Conservation (phyloP, 2,113 vertebrate genomes). For the Tringa solitaria region DNA sequence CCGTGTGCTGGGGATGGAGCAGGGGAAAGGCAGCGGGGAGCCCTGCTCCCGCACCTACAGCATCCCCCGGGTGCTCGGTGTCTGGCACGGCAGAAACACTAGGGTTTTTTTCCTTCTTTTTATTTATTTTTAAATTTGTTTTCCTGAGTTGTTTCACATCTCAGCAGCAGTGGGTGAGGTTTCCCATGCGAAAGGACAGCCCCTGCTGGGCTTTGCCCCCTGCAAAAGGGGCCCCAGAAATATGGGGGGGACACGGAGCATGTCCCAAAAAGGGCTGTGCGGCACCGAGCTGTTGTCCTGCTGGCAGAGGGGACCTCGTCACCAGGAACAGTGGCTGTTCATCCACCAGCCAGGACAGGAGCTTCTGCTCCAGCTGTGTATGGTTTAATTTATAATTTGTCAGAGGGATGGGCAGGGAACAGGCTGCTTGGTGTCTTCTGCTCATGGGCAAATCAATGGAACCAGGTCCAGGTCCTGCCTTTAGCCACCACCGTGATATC, state of each 20-base stretch:
- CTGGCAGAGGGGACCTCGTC: neutral
- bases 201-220: neutral
- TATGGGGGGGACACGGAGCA: fast-evolving
- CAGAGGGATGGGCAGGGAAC: fast-evolving
- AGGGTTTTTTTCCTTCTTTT: fast-evolving
- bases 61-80: fast-evolving
- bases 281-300: fast-evolving
- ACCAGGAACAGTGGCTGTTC: neutral
- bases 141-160: neutral
- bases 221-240: neutral
- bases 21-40: neutral
- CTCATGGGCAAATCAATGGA: fast-evolving
- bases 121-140: neutral
- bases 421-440: fast-evolving
- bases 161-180: fast-evolving
- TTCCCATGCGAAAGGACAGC: fast-evolving
- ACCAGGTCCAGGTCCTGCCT: neutral
- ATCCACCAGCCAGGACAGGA: neutral
- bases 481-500: fast-evolving
- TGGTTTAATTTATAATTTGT: fast-evolving
- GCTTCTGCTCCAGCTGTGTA: fast-evolving
- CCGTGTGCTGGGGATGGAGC: fast-evolving
- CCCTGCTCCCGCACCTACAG: neutral
- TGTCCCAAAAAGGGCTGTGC: neutral
- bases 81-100: fast-evolving